phyloP scores from a whole-genome alignment of 2,113 vertebrate genomes.

The Caranx ignobilis region DNA sequence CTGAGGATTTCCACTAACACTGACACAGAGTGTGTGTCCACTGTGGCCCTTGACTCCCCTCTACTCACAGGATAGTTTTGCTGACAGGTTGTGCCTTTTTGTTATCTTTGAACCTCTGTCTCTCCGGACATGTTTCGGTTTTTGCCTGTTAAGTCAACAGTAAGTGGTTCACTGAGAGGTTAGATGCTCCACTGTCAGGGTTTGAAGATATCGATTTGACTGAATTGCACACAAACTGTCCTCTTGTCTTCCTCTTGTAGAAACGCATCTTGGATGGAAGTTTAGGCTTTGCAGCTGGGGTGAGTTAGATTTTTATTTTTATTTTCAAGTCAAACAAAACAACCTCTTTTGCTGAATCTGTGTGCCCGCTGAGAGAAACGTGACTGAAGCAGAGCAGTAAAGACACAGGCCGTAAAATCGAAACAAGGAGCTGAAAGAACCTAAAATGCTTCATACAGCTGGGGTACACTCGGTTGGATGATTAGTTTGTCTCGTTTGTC shows the following conservation, averaged over 20 bases:
- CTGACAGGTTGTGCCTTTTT: not conserved
- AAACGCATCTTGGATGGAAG: slow-evolving; percentile 95
- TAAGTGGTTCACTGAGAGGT: not conserved
- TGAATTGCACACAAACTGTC: slow-evolving; percentile 4
- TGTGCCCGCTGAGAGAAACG: no score
- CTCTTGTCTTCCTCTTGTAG: slow-evolving; percentile 79
- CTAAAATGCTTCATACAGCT: no score
- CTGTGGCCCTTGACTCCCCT: not conserved
- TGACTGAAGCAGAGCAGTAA: no score
- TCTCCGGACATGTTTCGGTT: not conserved
- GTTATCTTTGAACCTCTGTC: not conserved
- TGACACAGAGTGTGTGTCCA: not conserved
- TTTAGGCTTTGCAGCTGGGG: slow-evolving; percentile 97
- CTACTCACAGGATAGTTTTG: not conserved
- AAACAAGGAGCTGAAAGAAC: no score
- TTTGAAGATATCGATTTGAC: slow-evolving; percentile 28
- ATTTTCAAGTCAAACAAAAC: no score
- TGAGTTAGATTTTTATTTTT: slow-evolving; percentile 84
- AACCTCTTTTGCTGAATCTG: no score
- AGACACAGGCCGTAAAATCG: no score
- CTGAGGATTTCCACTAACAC: not conserved
- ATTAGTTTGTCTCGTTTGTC: no score
- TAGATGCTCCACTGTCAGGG: slow-evolving; percentile 8
- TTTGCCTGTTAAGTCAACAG: slow-evolving; percentile 12
- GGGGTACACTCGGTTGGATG: no score